Evolutionary conservation across 2,113 vertebrate species (phyloP).

Genomic region (Chelonoidis abingdonii): DNA sequence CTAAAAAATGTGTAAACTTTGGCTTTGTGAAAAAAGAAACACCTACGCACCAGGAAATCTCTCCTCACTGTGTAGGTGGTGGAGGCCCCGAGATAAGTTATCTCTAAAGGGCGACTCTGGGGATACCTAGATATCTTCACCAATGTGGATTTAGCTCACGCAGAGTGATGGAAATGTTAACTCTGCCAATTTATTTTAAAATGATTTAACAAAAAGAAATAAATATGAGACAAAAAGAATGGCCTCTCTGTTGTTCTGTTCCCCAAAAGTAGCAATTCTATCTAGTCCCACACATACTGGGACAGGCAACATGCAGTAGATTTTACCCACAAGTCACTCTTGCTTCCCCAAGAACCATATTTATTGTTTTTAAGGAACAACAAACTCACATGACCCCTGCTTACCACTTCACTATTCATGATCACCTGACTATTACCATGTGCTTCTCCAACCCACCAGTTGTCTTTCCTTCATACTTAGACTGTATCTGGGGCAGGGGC

Average conservation of each 20-base stretch:
- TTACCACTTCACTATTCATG: not conserved
- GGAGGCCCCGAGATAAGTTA: slow-evolving; percentile 77
- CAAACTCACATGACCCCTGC: not conserved
- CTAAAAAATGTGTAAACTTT: slow-evolving; percentile 43
- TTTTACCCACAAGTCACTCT: not conserved
- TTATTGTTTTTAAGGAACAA: not conserved
- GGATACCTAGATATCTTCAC: slow-evolving; percentile 81
- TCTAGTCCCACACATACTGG: fast-evolving
- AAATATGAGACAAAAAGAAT: not conserved
- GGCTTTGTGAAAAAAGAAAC: slow-evolving; percentile 73
- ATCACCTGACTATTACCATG: not conserved
- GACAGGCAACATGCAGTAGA: no score
- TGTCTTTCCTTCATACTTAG: not conserved
- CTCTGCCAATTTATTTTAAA: not conserved
- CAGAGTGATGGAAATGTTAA: slow-evolving; percentile 9
- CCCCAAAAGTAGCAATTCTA: fast-evolving
- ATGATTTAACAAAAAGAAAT: not conserved
- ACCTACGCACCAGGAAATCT: slow-evolving; percentile 83
- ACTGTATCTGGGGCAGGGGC: not conserved
- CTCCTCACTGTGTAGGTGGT: slow-evolving; percentile 79
- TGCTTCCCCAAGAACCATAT: not conserved
- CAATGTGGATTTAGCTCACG: slow-evolving; percentile 43
- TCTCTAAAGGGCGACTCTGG: slow-evolving; percentile 83
- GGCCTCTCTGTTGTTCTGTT: fast-evolving
- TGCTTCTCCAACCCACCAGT: not conserved